Evolutionary conservation across 2,888 invertebrate genomes (phyloP).

Genomic region (Tortrix viridana): DNA sequence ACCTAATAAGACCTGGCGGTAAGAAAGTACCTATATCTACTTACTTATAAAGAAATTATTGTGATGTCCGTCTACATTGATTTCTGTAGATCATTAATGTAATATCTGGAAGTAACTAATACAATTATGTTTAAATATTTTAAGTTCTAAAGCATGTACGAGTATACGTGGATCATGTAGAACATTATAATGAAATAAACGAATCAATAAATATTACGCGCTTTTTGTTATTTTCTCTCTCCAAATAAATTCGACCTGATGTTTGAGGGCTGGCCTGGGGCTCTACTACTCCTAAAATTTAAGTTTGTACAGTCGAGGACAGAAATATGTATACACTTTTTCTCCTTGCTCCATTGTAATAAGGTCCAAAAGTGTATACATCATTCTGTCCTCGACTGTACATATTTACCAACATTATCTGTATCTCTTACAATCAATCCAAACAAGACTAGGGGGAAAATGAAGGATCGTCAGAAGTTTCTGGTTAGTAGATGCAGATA

Average conservation of each 20-base stretch:
- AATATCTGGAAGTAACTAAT: constrained; percentile 15
- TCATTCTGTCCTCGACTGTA: no score
- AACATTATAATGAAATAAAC: constrained; percentile 40
- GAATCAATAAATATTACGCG: constrained; percentile 24
- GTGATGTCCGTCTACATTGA: constrained; percentile 38
- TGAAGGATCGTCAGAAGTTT: no score
- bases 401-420: no score
- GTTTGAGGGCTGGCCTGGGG: no score
- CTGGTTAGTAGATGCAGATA: no score
- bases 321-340: no score
- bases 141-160: constrained; percentile 43
- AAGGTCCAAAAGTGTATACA: no score
- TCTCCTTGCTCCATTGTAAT: no score
- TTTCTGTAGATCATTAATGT: constrained; percentile 18
- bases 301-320: no score
- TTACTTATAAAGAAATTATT: constrained; percentile 48
- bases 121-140: constrained; percentile 31
- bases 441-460: no score
- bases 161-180: constrained; percentile 50
- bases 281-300: no score
- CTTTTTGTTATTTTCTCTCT: constrained; percentile 9
- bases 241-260: background rate
- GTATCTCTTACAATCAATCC: no score
- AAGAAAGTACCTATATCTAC: constrained; percentile 12
- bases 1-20: constrained; percentile 15